A percentile compares a stretch with the other conserved stretches of the same genome.
Evolutionary conservation across 2,113 vertebrate genomes (phyloP).

Genomic region (Ictidomys tridecemlineatus): DNA sequence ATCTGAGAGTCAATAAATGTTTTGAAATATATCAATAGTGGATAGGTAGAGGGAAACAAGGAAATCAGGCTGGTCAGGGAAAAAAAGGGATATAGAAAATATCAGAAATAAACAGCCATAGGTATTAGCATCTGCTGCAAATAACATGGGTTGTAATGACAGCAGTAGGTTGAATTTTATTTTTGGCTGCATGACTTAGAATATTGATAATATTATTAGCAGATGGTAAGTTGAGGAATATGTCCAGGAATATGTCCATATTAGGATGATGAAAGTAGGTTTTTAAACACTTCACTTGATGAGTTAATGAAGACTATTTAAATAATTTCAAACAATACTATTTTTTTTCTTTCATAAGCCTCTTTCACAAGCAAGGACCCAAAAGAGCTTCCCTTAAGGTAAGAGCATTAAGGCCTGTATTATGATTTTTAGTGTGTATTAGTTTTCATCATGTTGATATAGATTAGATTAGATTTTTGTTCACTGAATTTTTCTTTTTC

Average conservation of each 20-base stretch:
- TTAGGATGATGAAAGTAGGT: not conserved
- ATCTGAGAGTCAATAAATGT: not conserved
- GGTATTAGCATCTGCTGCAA: not conserved
- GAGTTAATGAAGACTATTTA: not conserved
- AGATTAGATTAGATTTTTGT: not conserved
- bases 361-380: slow-evolving; percentile 40
- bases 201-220: not conserved
- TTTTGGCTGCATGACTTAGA: not conserved
- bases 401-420: not conserved
- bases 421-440: not conserved
- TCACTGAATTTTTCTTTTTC: not conserved
- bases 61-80: not conserved
- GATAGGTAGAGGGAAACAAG: not conserved
- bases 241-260: not conserved
- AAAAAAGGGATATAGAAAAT: not conserved
- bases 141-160: not conserved
- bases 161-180: not conserved
- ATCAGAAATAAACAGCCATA: not conserved
- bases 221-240: not conserved
- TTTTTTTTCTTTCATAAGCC: not conserved
- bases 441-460: not conserved
- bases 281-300: not conserved
- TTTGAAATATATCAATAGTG: not conserved
- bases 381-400: slow-evolving; percentile 27
- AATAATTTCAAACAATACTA: not conserved